Evolutionary conservation across 2,888 invertebrate species (phyloP), one percentile per base, ranked within the genome.

Genomic region (Watsonalla cultraria): DNA sequence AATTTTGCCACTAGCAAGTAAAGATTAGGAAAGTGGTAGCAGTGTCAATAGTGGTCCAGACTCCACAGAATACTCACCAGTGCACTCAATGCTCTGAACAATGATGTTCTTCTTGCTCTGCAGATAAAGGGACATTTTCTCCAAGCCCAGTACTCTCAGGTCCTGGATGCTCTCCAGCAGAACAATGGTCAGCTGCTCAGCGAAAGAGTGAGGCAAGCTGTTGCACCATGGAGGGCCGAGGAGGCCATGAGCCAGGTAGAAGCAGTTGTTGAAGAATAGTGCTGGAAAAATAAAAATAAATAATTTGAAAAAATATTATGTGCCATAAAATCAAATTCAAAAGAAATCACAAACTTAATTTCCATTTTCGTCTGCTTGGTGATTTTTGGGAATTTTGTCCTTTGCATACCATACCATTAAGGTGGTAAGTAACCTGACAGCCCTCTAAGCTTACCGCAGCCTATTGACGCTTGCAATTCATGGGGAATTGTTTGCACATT

Each of bases 181-280:
- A 2, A 76, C 69, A 6, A 80, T 60, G 52, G 76, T 74, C 0
- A 91, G 74, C 14, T 74, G 71, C 35, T 83, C 76, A 0, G 90
- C 86, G 8, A 86, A 56, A 0, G 61, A 54, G 0, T 66, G 57
- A 0, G 87, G 84, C 45, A 90, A 68, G 1, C 72, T 76, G 54
- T 65, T 74, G 60, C 76, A 78, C 91, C 91, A 91, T 0, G 91
- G 90, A n/a, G 90, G 89, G 0, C 91, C 91, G 0, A 91, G 70
- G n/a, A 91, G 66, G 5, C 90, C 82, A 51, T 91, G 91, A 0
- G 91, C 86, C 46, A 91, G 62, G 70, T 90, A 91, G 74, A 85
- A 90, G 64, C 91, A 90, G 70, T 91, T 91, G 72, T 91, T 91
- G 82, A 91, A 91, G 71, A 89, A 91, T 54, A 91, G 60, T 15